These are phyloP conservation scores for Phorcus lineatus DNA, from an alignment of 2,888 invertebrate genomes.

Conservation along the genomic window DNA sequence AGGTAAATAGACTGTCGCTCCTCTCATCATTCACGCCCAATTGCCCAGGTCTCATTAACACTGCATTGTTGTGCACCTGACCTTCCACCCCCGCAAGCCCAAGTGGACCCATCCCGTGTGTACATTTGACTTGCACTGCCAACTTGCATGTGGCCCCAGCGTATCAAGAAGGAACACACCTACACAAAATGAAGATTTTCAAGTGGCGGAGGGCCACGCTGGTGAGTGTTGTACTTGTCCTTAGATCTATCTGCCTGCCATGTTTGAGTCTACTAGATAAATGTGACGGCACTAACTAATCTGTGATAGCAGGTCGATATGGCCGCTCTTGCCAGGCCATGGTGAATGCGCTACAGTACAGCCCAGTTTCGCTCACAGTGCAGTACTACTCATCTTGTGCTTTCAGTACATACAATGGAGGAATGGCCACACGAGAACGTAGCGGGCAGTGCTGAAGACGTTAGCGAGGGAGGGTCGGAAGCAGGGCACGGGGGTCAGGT, in stretches of 20 bases:
- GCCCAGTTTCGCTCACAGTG: background rate
- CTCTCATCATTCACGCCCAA: constrained; percentile 9
- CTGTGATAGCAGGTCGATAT: constrained; percentile 10
- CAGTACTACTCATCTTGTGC: background rate
- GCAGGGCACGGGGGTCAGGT: background rate
- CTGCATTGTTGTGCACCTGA: constrained; percentile 27
- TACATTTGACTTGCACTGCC: constrained; percentile 27
- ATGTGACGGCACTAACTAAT: no score
- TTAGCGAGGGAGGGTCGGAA: background rate
- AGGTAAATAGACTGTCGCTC: constrained; percentile 8
- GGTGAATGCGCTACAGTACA: background rate
- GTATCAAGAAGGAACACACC: background rate
- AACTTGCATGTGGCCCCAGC: constrained; percentile 21
- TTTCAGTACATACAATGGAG: constrained; percentile 8
- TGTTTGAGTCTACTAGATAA: no score
- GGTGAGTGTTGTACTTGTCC: background rate
- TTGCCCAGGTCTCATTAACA: constrained; percentile 11
- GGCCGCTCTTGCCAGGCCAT: background rate
- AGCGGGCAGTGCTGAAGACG: background rate
- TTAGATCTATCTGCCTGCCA: background rate
- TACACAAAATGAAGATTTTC: background rate
- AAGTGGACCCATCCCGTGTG: constrained; percentile 24
- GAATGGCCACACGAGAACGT: background rate
- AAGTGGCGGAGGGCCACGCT: background rate
- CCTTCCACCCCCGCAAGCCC: background rate